These are phyloP conservation scores for Antennarius maculatus DNA, from an alignment of 2,797 vertebrate species.

Conservation along the genomic window DNA sequence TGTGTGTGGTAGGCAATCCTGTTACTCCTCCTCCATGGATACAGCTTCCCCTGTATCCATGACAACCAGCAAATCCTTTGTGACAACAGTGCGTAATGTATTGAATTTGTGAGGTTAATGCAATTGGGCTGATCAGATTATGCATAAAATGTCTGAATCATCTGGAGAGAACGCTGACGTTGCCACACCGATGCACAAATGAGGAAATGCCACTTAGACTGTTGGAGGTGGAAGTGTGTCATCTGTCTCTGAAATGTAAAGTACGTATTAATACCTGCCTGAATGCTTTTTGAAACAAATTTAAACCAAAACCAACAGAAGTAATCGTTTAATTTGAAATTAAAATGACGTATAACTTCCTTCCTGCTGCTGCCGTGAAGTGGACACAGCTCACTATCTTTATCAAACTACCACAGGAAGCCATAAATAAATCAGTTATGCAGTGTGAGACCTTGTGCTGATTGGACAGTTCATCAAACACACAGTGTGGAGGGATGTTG, in stretches of 20 bases:
- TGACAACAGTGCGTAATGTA: conserved; percentile 58
- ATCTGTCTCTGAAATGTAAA: conserved; percentile 1
- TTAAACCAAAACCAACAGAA: conserved; percentile 11
- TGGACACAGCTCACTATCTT: conserved; percentile 18
- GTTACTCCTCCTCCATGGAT: conserved; percentile 19
- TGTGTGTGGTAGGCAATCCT: not conserved
- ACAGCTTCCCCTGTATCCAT: conserved; percentile 66
- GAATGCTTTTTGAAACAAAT: conserved; percentile 4
- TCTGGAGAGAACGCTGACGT: conserved; percentile 57
- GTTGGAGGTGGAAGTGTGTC: conserved; percentile 14
- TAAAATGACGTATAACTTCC: conserved; percentile 22
- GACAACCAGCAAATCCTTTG: conserved; percentile 71
- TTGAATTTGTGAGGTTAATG: conserved; percentile 79
- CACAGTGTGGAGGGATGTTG: not conserved
- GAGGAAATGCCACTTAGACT: conserved; percentile 39
- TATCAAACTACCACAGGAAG: conserved; percentile 21
- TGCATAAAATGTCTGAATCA: conserved; percentile 72
- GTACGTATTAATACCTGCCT: no score
- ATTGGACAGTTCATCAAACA: conserved; percentile 22
- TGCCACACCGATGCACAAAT: conserved; percentile 38
- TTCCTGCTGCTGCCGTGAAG: conserved; percentile 18
- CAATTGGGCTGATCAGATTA: conserved; percentile 81
- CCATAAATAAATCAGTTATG: conserved; percentile 50
- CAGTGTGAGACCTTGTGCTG: conserved; percentile 7
- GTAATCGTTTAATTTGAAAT: conserved; percentile 16